Evolutionary conservation across 1,140 invertebrate genomes (phyloP).

Genomic region (Hycleus cichorii): DNA sequence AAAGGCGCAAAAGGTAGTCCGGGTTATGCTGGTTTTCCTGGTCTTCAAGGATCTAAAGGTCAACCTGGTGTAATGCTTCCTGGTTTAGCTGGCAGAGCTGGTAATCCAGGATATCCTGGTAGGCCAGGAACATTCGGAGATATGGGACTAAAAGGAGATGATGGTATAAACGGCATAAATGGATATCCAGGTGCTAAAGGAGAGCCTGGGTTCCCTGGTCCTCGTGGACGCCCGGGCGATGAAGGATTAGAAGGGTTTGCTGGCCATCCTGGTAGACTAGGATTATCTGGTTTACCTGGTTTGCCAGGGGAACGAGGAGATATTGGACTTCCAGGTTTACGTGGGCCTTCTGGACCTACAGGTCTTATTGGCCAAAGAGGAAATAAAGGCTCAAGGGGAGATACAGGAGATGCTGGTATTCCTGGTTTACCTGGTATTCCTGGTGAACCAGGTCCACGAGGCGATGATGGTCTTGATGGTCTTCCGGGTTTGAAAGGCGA

Average conservation of each 20-base stretch:
- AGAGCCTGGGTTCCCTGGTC: constrained; percentile 47
- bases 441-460: constrained; percentile 51
- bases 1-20: constrained; percentile 49
- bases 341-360: constrained; percentile 47
- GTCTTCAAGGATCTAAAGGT: constrained; percentile 61
- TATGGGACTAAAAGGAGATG: constrained; percentile 54
- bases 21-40: constrained; percentile 56
- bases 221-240: constrained; percentile 44
- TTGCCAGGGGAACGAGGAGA: constrained; percentile 51
- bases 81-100: constrained; percentile 47
- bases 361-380: constrained; percentile 48
- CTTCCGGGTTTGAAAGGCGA: constrained; percentile 46
- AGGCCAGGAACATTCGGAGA: constrained; percentile 56
- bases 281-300: constrained; percentile 35
- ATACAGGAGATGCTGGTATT: constrained; percentile 43
- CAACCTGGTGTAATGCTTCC: constrained; percentile 49
- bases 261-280: constrained; percentile 53
- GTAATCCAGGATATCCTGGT: constrained; percentile 42
- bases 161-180: constrained; percentile 45
- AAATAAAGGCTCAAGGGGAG: constrained; percentile 39
- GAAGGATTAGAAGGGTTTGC: constrained; percentile 36
- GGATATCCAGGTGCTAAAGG: constrained; percentile 53
- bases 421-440: constrained; percentile 54
- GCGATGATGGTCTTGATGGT: constrained; percentile 46
- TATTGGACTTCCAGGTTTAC: constrained; percentile 50